Base-by-base conservation (phyloP, 2,797 vertebrate genomes). In the Myripristis murdjan region DNA sequence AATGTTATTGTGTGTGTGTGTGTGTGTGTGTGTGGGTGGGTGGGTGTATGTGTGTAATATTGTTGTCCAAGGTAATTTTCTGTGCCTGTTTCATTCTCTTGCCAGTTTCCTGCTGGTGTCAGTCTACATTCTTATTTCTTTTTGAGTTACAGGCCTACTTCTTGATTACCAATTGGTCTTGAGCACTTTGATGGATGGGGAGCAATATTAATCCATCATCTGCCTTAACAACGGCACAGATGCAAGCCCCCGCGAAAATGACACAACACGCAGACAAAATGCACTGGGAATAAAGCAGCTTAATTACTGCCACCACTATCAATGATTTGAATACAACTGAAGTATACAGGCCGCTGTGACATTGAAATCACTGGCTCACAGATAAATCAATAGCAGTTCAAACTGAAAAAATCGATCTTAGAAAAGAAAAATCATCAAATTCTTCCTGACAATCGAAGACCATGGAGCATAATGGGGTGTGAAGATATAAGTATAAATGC, bases 291-390 rank as follows among this genome's bases (percentile, higher is more conserved):
- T 61, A 65, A 84, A 85, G 54, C 67, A 52, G 44, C 54, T 64
- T 86, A 77, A 89, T 89, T 88, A 80, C 74, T 15, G 57, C 75
- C 63, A 77, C 72, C 49, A 70, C 65, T 44, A 78, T 86, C 70
- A 75, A 71, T 83, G 77, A 73, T 24, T 70, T 16, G 23, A 65
- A 73, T 80, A 31, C 66, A 14, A 39, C 37, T 14, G 3, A 70
- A 68, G 56, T 56, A 82, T 64, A 63, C 69, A 73, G 43, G 24
- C 58, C 57, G 52, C 65, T 57, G 66, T 81, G 33, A 22, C 31
- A 81, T 55, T 71, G 55, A 63, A 75, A 73, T 75, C 49, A n/a
- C 31, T 47, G 22, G 78, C 54, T 66, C 55, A 61, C 75, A 35
- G 44, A 76, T n/a, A 46, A 22, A 47, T 47, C n/a, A 47, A 20